Base-by-base conservation (phyloP, 1,140 invertebrate species). In the Acarapis woodi region DNA sequence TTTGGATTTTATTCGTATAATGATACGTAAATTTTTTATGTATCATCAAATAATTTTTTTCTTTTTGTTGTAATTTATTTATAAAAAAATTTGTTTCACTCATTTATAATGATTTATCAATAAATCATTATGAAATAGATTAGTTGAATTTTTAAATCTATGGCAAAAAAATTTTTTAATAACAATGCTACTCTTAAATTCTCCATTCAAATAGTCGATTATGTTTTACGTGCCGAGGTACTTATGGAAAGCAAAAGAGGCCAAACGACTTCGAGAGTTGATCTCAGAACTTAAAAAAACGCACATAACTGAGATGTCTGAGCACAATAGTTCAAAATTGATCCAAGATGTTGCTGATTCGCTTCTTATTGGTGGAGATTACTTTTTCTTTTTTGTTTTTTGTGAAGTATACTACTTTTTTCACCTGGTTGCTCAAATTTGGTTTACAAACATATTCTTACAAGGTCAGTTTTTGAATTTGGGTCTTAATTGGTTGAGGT, bases 131-230 rank as follows among this genome's bases (percentile, higher is more conserved):
- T n/a, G n/a, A n/a, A n/a, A n/a, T n/a, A n/a, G n/a, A n/a, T n/a
- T n/a, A n/a, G n/a, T n/a, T n/a, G n/a, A n/a, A n/a, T n/a, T n/a
- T n/a, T n/a, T n/a, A n/a, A n/a, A n/a, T n/a, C n/a, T n/a, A n/a
- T n/a, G n/a, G n/a, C n/a, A n/a, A n/a, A n/a, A n/a, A n/a, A n/a
- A n/a, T n/a, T n/a, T n/a, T n/a, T n/a, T n/a, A n/a, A n/a, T n/a
- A n/a, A n/a, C n/a, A n/a, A n/a, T n/a, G n/a, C n/a, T n/a, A n/a
- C n/a, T 25, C 22, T 20, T 20, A 9, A 83, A 85, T 63, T 79
- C 77, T 61, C 65, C 83, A 49, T 83, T 83, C 56, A 73, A 83
- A 54, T 78, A 85, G 73, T 77, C 49, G 6, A 10, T 45, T 15
- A 22, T 50, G 8, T 53, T 53, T 37, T 53, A 52, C 48, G 51